Conservation (phyloP, 2,113 vertebrate species). For the Phrynosoma blainvillii region DNA sequence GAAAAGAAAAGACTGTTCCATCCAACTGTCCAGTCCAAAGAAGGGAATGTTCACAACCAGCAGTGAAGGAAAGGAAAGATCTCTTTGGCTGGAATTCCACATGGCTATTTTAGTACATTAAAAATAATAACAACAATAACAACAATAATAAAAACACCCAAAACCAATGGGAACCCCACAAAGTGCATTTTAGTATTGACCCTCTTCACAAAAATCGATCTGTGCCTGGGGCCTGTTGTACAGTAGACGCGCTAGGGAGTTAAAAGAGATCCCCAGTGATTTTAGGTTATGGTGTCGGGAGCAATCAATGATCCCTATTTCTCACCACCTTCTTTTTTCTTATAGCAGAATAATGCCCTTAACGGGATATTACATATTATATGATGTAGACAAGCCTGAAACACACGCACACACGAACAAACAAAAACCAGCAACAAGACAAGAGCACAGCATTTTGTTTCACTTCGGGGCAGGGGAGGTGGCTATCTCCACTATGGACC, state of each 20-base stretch:
- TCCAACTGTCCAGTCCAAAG: conserved; percentile 20
- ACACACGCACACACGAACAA: not conserved
- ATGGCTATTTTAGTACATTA: conserved; percentile 30
- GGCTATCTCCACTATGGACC: not conserved
- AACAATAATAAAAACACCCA: not conserved
- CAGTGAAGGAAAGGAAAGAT: not conserved
- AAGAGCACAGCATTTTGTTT: not conserved
- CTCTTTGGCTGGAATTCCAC: conserved; percentile 9
- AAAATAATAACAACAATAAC: not conserved
- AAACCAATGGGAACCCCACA: conserved; percentile 4
- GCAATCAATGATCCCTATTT: not conserved
- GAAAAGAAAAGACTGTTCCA: not conserved
- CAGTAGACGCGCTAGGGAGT: conserved; percentile 9
- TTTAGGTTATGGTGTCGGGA: conserved; percentile 8
- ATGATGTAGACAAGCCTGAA: not conserved
- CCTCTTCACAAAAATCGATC: conserved; percentile 19
- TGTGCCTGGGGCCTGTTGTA: conserved; percentile 6
- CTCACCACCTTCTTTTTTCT: rapidly evolving
- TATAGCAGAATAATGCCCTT: conserved; percentile 30
- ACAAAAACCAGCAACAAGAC: not conserved
- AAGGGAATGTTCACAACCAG: conserved; percentile 24
- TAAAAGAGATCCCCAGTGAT: not conserved
- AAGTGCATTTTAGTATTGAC: conserved; percentile 40
- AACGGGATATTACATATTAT: not conserved
- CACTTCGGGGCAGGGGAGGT: rapidly evolving